Evolutionary conservation across 2,113 vertebrate genomes (phyloP), one percentile per base, ranked within the genome.

Genomic region (Tychaedon coryphoeus): DNA sequence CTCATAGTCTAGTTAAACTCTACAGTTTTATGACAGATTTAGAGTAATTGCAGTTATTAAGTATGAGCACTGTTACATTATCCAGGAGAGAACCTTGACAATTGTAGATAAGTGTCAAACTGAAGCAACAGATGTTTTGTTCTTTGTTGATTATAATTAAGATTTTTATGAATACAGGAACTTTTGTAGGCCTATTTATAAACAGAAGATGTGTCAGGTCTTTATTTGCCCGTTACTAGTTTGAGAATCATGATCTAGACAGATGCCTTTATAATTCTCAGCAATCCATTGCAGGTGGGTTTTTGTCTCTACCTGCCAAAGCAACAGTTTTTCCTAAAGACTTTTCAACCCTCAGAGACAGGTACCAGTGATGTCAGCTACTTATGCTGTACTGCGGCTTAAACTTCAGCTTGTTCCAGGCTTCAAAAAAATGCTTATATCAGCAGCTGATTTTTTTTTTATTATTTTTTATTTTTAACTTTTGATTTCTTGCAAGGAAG

Each of bases 41-140:
- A 77, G 38, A 45, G 33, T 83, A 86, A 92, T 91, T 80, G 42
- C 50, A 70, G 48, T 81, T 95, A 92, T 94, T 95, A 96, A 93
- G 78, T 88, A 92, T 23, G 4, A 90, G 5, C n/a, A 54, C 34
- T 74, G 15, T 64, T 80, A 79, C 19, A 25, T 91, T 92, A 75
- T 93, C 47, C 53, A 75, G 50, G 29, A 95, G 57, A 72, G 38
- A 85, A 74, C 34, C 15, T 69, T 80, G 70, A 77, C 53, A 88
- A 71, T 71, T 77, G 36, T 45, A 79, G 54, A 70, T 85, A 85
- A 90, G 88, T 53, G 62, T 92, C 69, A 78, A 77, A 82, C 31
- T 38, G 34, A 90, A 88, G 64, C 33, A 86, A 83, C 45, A 83
- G 48, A 58, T 88, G 18, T 75, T 78, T 95, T 85, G 28, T 17